A percentile compares a stretch with the other conserved stretches of the same genome.
phyloP scores from a whole-genome alignment of 2,888 invertebrate species.

The Cancer borealis region DNA sequence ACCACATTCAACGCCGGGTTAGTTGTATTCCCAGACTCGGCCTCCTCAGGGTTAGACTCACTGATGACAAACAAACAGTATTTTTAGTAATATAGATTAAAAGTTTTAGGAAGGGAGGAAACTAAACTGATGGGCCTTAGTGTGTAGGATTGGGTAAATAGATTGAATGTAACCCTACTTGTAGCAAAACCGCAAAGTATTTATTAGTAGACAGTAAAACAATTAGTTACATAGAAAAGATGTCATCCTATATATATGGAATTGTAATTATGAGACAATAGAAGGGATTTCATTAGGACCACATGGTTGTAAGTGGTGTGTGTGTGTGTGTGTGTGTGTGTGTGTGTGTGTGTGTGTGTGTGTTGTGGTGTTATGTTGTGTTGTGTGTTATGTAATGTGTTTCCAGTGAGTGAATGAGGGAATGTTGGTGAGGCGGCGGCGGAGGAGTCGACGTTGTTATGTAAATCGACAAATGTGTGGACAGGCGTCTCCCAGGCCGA shows the following conservation, averaged over 20 bases:
- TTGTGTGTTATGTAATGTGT: constrained; percentile 45
- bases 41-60: no score
- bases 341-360: constrained; percentile 47
- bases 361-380: neutral
- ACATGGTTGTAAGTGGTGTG: neutral
- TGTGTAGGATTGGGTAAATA: neutral
- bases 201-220: neutral
- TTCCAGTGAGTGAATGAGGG: constrained; percentile 53
- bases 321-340: constrained; percentile 45
- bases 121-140: neutral
- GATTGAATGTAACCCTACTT: neutral
- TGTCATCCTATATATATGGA: neutral
- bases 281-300: neutral
- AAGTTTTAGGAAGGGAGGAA: neutral
- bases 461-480: constrained; percentile 62
- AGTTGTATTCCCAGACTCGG: no score
- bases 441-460: constrained; percentile 60
- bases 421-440: neutral
- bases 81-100: no score
- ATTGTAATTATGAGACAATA: neutral
- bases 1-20: no score
- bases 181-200: neutral
- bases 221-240: neutral
- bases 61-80: no score
- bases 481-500: constrained; percentile 65